Evolutionary conservation across 2,888 invertebrate genomes (phyloP), one percentile per base, ranked within the genome.

Genomic region (Limnephilus lunatus): DNA sequence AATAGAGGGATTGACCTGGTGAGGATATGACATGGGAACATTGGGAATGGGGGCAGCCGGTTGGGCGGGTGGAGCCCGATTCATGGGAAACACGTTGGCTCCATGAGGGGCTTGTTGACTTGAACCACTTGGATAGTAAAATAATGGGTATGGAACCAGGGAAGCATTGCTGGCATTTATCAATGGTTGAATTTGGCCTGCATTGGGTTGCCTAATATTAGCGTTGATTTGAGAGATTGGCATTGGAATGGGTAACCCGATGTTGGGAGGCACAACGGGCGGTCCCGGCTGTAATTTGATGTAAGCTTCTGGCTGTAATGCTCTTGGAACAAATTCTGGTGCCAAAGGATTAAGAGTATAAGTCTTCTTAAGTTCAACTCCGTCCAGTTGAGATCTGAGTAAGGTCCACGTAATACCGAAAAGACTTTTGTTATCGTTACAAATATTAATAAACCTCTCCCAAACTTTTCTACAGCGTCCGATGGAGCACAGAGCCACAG

Each of bases 281-380:
- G 88, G 91, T 25, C 53, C 92, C 30, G 91, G 53, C 39, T 95
- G 94, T 14, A 94, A 95, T 81, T 95, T 95, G 81, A 96, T 94
- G 93, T 96, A 96, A 0, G 95, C 95, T 94, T 96, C 96, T 4
- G 95, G 95, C 94, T 96, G 95, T 93, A 95, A 94, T 91, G 96
- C 96, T 80, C 97, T 95, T 0, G 98, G 98, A 81, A 98, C 96
- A 95, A 98, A 98, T 94, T 98, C 98, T 0, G 98, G 97, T 0
- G 98, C 98, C 89, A 98, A 95, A 0, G 98, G 98, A 95, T 98
- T 98, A n/a, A 98, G 95, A 5, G 97, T 97, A 94, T 97, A 98
- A 4, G 97, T 97, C 93, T 97, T 97, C 94, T 97, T 97, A 94
- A 98, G 95, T 94, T 98, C 98, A 2, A 98, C 97, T 14, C 97